Base-by-base conservation (phyloP, 2,888 invertebrate species). In the Peribatodes rhomboidaria region DNA sequence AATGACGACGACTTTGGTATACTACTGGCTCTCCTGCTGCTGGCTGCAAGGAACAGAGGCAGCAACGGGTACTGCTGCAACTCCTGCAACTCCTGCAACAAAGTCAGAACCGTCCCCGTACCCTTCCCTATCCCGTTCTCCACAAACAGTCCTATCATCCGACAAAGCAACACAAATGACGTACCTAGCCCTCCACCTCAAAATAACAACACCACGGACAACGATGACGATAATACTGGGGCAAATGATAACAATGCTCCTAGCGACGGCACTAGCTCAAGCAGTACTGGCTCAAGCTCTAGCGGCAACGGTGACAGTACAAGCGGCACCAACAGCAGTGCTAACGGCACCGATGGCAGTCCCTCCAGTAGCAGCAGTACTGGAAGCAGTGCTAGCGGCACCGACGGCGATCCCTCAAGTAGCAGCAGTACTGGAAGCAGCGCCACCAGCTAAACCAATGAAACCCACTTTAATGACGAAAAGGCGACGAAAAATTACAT, bases 81-180 rank as follows among this genome's bases (percentile, higher is more conserved):
- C 27, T 27, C 3, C 27, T 79, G 80, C 60, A 76, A 73, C 53
- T 79, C 81, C 53, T 68, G 78, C 9, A 73, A 72, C 16, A 71
- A 70, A 47, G 58, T 73, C 11, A 77, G 74, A 39, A 83, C 73
- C 20, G 77, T 87, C 10, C 87, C 86, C 0, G 76, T 88, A 37
- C 89, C 89, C 0, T 87, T 80, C 53, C 89, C 89, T 0, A 85
- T 89, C 61, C 82, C 88, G 0, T 72, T 87, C 16, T 86, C 88
- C 0, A 86, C 80, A 0, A 86, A 83, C 56, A 85, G 77, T 52
- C 78, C 85, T 0, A 70, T 88, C n/a, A 81, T 88, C 9, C 39
- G 50, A 33, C 65, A 42, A 47, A 58, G 60, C 16, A 67, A 68
- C 7, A 61, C 72, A 2, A n/a, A 67, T 9, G 59, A 73, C 18